phyloP scores from a whole-genome alignment of 2,113 vertebrate genomes.

The Pluvialis apricaria region DNA sequence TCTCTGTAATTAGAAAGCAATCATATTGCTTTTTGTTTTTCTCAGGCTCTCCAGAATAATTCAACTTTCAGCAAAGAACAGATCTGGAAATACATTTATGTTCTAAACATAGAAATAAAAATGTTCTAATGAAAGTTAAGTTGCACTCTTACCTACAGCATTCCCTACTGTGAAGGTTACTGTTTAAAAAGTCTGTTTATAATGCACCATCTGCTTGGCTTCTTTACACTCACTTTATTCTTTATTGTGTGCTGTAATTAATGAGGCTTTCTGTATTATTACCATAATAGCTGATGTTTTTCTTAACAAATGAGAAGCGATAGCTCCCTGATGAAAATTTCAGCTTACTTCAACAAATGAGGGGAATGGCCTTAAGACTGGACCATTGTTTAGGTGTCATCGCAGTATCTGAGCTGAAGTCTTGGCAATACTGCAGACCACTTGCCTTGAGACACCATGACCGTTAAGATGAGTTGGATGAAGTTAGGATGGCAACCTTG shows the following conservation, averaged over 20 bases:
- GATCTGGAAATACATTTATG: neutral
- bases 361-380: neutral
- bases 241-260: slow-evolving; percentile 57
- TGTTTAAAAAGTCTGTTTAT: slow-evolving; percentile 55
- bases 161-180: slow-evolving; percentile 60
- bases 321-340: slow-evolving; percentile 36
- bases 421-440: neutral
- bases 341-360: slow-evolving; percentile 15
- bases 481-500: neutral
- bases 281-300: slow-evolving; percentile 43
- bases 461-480: neutral
- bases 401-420: neutral
- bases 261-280: slow-evolving; percentile 56
- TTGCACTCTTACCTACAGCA: slow-evolving; percentile 48
- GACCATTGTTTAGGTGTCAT: neutral
- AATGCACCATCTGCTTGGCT: slow-evolving; percentile 57
- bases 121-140: slow-evolving; percentile 53
- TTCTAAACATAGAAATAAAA: slow-evolving; percentile 36
- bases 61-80: slow-evolving; percentile 2
- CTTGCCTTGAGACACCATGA: neutral
- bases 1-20: neutral
- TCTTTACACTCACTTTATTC: slow-evolving; percentile 18
- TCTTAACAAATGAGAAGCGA: slow-evolving; percentile 45
- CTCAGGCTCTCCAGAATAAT: slow-evolving; percentile 12
- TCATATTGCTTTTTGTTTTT: neutral